phyloP scores from a whole-genome alignment of 2,888 invertebrate genomes.

The Coleophora flavipennella region DNA sequence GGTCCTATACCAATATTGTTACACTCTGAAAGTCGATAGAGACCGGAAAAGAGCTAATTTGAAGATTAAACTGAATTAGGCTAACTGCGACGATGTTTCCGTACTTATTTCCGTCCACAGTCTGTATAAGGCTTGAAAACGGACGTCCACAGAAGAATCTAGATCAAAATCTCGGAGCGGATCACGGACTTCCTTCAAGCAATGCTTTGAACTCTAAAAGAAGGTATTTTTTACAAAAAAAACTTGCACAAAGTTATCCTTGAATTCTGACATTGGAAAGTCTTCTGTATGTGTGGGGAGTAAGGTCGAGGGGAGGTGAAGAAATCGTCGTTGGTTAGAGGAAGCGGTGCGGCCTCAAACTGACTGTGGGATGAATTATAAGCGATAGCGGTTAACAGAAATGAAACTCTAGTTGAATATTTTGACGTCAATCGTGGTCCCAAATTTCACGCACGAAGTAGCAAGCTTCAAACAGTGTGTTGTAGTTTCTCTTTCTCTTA shows the following conservation, averaged over 20 bases:
- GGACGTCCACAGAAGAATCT: constrained; percentile 3
- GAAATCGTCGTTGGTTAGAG: constrained; percentile 2
- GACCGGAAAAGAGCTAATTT: too few relatives aligned
- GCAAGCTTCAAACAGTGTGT: too few relatives aligned
- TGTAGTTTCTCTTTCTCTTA: too few relatives aligned
- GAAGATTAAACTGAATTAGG: too few relatives aligned
- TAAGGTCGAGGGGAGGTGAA: background rate
- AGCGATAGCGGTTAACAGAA: background rate
- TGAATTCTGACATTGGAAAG: background rate
- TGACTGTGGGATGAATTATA: constrained; percentile 6
- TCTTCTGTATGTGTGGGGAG: background rate
- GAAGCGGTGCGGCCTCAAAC: constrained; percentile 13
- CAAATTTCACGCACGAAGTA: too few relatives aligned
- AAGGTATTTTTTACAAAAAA: constrained; percentile 1
- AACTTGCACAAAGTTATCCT: background rate
- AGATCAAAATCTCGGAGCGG: constrained; percentile 6
- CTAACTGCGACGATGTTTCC: too few relatives aligned
- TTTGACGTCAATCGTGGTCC: too few relatives aligned
- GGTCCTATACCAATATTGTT: too few relatives aligned
- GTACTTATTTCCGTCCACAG: too few relatives aligned
- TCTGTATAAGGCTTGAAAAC: too few relatives aligned
- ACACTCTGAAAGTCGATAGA: too few relatives aligned
- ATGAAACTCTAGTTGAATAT: too few relatives aligned
- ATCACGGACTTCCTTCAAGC: constrained; percentile 5
- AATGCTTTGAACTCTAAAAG: constrained; percentile 1